These are phyloP conservation scores for Sebastes minor DNA, from an alignment of 2,797 vertebrate species.

Conservation along the genomic window DNA sequence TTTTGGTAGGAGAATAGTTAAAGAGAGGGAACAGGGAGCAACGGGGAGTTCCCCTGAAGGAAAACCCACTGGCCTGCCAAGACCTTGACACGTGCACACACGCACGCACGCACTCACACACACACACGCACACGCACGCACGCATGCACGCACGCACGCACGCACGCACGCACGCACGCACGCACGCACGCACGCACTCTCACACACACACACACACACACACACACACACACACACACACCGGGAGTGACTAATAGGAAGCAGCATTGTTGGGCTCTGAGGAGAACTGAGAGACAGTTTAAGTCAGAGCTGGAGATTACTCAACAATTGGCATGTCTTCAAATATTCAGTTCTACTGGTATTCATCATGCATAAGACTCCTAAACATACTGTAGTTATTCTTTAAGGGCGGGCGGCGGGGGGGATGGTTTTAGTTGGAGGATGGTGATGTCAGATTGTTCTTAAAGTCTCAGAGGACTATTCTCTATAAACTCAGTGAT, in stretches of 20 bases:
- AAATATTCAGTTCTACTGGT: constrained; percentile 5
- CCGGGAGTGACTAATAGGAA: constrained; percentile 14
- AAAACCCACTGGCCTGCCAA: constrained; percentile 45
- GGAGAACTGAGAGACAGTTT: constrained; percentile 11
- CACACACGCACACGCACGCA: no score
- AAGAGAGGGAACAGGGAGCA: background rate
- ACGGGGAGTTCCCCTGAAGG: constrained; percentile 21
- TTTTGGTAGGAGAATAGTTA: constrained; percentile 1
- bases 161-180: background rate
- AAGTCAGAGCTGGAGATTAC: background rate
- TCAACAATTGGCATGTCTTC: background rate
- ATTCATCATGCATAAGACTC: background rate
- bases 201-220: background rate
- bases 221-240: constrained; percentile 4
- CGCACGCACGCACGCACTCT: background rate
- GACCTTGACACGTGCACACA: background rate
- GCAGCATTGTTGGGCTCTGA: constrained; percentile 6
- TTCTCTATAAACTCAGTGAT: background rate
- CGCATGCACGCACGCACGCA: no score
- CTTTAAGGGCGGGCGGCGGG: background rate
- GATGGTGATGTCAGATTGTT: background rate
- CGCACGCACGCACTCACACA: no score
- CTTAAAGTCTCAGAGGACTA: background rate
- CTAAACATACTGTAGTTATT: background rate
- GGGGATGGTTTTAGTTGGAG: background rate